Evolutionary conservation across 23 tunicate species (phyloP).

Genomic region (Ascidia mentula): DNA sequence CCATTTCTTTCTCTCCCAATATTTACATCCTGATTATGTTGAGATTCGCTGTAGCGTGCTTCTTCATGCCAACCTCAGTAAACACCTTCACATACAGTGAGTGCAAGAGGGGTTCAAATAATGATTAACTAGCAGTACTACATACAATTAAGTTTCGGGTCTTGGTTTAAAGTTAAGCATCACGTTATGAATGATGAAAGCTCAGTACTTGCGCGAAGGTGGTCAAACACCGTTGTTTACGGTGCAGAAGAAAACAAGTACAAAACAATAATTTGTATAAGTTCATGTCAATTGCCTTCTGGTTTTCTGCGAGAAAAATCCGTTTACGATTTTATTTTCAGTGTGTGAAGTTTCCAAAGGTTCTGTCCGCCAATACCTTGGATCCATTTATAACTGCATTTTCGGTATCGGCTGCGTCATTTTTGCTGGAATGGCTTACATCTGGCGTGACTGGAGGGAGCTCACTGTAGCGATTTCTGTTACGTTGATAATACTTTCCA

Average conservation of each 20-base stretch:
- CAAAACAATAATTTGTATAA: too few relatives aligned
- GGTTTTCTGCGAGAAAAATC: too few relatives aligned
- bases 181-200: too few relatives aligned
- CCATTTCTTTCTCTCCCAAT: constrained; percentile 12
- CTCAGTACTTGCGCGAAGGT: too few relatives aligned
- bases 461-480: constrained; percentile 13
- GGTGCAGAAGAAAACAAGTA: too few relatives aligned
- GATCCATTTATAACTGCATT: neutral
- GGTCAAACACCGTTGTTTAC: too few relatives aligned
- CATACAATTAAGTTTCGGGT: too few relatives aligned
- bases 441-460: constrained; percentile 10
- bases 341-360: neutral
- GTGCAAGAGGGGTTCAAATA: too few relatives aligned
- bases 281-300: too few relatives aligned
- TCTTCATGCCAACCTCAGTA: constrained; percentile 8
- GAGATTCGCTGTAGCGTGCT: constrained; percentile 6
- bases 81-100: constrained; percentile 25
- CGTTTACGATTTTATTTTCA: neutral
- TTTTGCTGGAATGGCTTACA: constrained; percentile 10
- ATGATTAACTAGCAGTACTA: too few relatives aligned
- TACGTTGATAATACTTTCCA: neutral
- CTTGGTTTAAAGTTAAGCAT: too few relatives aligned
- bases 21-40: constrained; percentile 15
- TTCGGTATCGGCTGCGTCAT: constrained; percentile 24
- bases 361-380: neutral